Base-by-base conservation (phyloP, 1,140 invertebrate genomes). In the Philopotamus ludificatus region DNA sequence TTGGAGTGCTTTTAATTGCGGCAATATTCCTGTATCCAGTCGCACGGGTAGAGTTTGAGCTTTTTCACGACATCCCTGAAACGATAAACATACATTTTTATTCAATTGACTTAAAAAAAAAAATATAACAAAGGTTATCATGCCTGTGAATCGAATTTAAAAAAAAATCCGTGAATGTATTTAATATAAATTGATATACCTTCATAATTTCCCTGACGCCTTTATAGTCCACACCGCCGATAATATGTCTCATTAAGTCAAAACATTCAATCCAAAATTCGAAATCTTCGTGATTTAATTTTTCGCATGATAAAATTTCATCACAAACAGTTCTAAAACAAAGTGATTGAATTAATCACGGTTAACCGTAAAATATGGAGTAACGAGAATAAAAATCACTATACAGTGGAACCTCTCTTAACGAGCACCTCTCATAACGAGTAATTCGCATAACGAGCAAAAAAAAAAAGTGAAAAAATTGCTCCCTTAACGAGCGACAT, bases 141-240 rank as follows among this genome's bases (percentile, higher is more conserved):
- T 9, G 34, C 28, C 28, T 34, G 34, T 41, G n/a, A 41, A 41
- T 41, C n/a, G n/a, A n/a, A 49, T 55, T 18, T 59, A 9, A 3
- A 65, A 16, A 12, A 20, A 54, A 51, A 67, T 34, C 39, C 26
- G n/a, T n/a, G n/a, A n/a, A n/a, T n/a, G n/a, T n/a, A n/a, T n/a
- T n/a, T 49, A 28, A 3, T 45, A 22, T 59, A 18, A 59, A 25
- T 21, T 49, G 39, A 67, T 67, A 71, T 81, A 90, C 90, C 82
- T 94, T 94, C 90, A 95, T 92, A 39, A 95, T 91, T 82, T 93
- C 92, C 70, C 93, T 79, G 1, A 95, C 92, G 47, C 92, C 94
- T 82, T 98, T 98, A 74, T 98, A 98, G 76, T 97, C 93, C 9
- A 97, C 95, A 63, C 90, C 88, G 34, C 88, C 87, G 73, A 98